Evolutionary conservation across 1,140 invertebrate species (phyloP).

Genomic region (Dryas iulia): DNA sequence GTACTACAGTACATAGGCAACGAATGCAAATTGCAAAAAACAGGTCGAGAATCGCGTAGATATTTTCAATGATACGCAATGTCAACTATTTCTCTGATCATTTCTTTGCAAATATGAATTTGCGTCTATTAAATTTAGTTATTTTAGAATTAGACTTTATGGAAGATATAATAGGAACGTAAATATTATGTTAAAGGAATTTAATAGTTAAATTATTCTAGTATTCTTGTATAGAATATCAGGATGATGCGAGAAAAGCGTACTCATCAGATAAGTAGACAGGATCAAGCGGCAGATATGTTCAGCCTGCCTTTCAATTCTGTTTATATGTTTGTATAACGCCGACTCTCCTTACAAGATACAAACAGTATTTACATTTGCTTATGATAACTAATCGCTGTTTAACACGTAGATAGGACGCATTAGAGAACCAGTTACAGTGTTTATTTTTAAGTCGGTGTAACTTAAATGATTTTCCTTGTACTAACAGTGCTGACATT

Average conservation of each 20-base stretch:
- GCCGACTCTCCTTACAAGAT: conserved; percentile 7
- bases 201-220: conserved; percentile 20
- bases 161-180: not conserved
- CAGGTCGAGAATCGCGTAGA: conserved; percentile 35
- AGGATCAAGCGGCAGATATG: conserved; percentile 34
- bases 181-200: not conserved
- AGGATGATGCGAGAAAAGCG: conserved; percentile 40
- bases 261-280: conserved; percentile 41
- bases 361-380: not conserved
- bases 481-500: not conserved
- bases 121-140: not conserved
- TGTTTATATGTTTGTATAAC: conserved; percentile 26
- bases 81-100: conserved; percentile 32
- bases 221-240: conserved; percentile 41
- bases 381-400: not conserved
- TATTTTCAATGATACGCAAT: conserved; percentile 39
- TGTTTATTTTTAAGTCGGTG: not conserved
- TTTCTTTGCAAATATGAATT: not conserved
- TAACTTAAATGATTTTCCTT: not conserved
- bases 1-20: conserved; percentile 31
- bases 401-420: not conserved
- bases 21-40: conserved; percentile 55
- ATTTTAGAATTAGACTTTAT: not conserved
- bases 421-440: not conserved
- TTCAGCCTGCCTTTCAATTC: conserved; percentile 18